These are phyloP conservation scores for Deroplatys truncata DNA, from an alignment of 2,888 invertebrate genomes.

Conservation along the genomic window DNA sequence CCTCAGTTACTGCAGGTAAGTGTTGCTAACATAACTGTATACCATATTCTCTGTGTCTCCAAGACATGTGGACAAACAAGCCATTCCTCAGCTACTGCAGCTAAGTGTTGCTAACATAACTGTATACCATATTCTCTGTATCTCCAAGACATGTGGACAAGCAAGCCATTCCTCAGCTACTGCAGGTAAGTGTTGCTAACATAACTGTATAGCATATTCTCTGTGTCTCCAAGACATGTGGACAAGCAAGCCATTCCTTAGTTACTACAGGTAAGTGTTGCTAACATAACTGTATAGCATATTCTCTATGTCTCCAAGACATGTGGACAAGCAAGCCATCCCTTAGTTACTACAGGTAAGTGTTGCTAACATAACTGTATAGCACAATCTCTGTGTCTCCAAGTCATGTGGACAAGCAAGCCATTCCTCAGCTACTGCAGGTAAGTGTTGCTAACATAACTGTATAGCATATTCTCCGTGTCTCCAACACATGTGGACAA, in stretches of 20 bases:
- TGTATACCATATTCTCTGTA: no score
- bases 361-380: background rate
- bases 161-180: constrained; percentile 58
- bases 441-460: constrained; percentile 43
- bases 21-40: background rate
- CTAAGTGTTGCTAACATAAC: constrained; percentile 43
- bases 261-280: constrained; percentile 59
- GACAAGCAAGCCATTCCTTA: constrained; percentile 53
- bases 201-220: background rate
- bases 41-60: constrained; percentile 24
- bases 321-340: constrained; percentile 45
- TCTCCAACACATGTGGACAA: constrained; percentile 35
- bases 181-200: constrained; percentile 53
- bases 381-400: constrained; percentile 24
- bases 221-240: constrained; percentile 33
- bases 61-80: constrained; percentile 38
- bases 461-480: no score
- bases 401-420: constrained; percentile 38
- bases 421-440: constrained; percentile 65
- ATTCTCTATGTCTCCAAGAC: constrained; percentile 33
- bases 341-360: constrained; percentile 66
- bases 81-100: constrained; percentile 65
- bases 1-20: constrained; percentile 66
- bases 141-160: constrained; percentile 35
- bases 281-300: background rate